A percentile compares a stretch with the other conserved stretches of the same genome.
Evolutionary conservation across 2,888 invertebrate species (phyloP).

Genomic region (Hirtodrosophila duncani): DNA sequence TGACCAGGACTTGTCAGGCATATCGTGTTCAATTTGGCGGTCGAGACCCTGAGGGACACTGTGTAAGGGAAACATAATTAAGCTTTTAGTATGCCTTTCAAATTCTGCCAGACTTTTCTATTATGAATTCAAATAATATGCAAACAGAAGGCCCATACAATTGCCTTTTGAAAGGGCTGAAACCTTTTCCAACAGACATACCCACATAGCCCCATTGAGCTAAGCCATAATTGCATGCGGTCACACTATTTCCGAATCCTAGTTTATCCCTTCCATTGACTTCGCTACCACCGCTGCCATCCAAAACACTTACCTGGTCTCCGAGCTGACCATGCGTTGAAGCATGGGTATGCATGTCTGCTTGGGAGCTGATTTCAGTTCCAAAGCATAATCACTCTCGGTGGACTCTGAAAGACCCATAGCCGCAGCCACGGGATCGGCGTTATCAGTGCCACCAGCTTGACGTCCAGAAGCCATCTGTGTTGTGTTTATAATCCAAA

Average conservation of each 20-base stretch:
- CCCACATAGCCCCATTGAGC: too few relatives aligned
- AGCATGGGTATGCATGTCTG: constrained; percentile 47
- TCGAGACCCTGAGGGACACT: constrained; percentile 18
- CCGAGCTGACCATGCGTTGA: constrained; percentile 36
- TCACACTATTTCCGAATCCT: too few relatives aligned
- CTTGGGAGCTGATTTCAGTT: constrained; percentile 53
- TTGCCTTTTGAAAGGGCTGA: too few relatives aligned
- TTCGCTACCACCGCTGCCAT: too few relatives aligned
- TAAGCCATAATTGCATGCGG: too few relatives aligned
- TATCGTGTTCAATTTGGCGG: constrained; percentile 17
- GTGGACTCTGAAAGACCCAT: constrained; percentile 12
- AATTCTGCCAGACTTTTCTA: not conserved
- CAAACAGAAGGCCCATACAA: too few relatives aligned
- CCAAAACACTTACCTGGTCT: constrained; percentile 38
- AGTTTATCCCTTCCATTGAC: too few relatives aligned
- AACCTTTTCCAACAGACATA: too few relatives aligned
- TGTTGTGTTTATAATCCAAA: too few relatives aligned
- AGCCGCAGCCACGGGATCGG: not conserved
- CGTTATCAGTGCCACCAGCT: too few relatives aligned
- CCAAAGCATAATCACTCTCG: constrained; percentile 31
- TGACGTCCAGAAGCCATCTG: too few relatives aligned
- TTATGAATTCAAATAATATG: not conserved
- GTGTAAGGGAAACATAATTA: not conserved
- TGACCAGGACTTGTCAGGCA: constrained; percentile 64
- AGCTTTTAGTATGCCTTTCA: constrained; percentile 16